Evolutionary conservation across 2,113 vertebrate species (phyloP).

Genomic region (Glaucidium brasilianum): DNA sequence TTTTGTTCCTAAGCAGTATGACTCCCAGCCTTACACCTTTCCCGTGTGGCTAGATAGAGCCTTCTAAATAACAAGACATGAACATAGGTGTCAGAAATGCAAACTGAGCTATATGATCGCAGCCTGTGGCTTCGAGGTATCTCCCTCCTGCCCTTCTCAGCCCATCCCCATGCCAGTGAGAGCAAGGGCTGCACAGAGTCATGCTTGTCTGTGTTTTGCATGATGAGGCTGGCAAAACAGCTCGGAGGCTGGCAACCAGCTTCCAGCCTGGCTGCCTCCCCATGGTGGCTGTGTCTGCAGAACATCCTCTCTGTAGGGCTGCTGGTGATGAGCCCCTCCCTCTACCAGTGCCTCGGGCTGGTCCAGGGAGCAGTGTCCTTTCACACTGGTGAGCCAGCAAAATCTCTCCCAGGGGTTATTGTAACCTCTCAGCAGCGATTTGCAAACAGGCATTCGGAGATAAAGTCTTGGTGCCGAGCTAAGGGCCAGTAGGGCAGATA

Average conservation of each 20-base stretch:
- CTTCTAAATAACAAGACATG: background rate
- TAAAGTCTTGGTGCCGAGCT: slow-evolving; percentile 53
- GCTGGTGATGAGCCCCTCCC: background rate
- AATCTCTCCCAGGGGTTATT: slow-evolving; percentile 58
- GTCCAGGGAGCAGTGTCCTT: slow-evolving; percentile 37
- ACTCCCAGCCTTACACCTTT: background rate
- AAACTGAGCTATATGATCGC: background rate
- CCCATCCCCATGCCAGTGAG: background rate
- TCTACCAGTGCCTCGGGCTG: background rate
- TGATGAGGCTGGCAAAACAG: background rate
- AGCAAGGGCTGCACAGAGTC: background rate
- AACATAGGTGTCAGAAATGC: background rate
- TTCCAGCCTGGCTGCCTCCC: slow-evolving; percentile 32
- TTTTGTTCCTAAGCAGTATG: background rate
- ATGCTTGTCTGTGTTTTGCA: accelerated
- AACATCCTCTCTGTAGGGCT: background rate
- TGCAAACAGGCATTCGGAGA: slow-evolving; percentile 52
- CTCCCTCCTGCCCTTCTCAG: background rate
- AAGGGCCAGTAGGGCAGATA: slow-evolving; percentile 41
- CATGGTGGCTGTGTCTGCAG: slow-evolving; percentile 5
- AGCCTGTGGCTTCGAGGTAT: background rate
- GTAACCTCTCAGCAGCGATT: slow-evolving; percentile 60
- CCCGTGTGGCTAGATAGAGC: background rate
- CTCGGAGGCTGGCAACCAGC: background rate
- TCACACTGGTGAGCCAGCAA: slow-evolving; percentile 43